Conservation (phyloP, 2,797 vertebrate species). For the Simalia tracyae region DNA sequence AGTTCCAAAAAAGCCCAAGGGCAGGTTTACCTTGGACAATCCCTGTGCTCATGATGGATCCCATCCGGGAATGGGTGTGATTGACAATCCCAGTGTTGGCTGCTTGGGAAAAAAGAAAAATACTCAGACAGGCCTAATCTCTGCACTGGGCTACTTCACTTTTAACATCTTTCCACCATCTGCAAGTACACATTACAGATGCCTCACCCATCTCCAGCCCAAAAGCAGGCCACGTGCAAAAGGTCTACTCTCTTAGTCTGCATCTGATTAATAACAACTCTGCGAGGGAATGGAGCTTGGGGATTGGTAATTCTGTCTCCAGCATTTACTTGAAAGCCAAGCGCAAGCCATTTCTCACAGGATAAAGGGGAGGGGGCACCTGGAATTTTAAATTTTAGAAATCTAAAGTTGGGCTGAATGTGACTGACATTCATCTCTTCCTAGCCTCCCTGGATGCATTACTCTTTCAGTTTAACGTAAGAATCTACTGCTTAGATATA, state of each 20-base stretch:
- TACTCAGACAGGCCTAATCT: neutral
- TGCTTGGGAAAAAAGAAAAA: conserved; percentile 61
- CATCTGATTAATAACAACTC: neutral
- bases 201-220: neutral
- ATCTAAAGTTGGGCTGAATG: neutral
- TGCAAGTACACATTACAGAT: neutral
- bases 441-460: neutral
- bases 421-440: neutral
- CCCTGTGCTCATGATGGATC: conserved; percentile 97
- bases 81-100: conserved; percentile 96
- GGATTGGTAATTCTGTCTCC: neutral
- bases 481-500: too few species aligned
- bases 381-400: neutral
- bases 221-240: neutral
- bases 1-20: neutral
- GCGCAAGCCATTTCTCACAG: neutral
- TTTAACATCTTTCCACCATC: neutral
- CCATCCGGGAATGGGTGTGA: conserved; percentile 96
- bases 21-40: conserved; percentile 87
- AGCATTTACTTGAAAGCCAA: neutral
- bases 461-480: neutral
- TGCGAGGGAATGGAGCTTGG: too few species aligned
- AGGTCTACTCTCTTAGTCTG: neutral
- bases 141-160: neutral
- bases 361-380: neutral